Conservation (phyloP, 2,113 vertebrate species). For the Ascaphus truei region DNA sequence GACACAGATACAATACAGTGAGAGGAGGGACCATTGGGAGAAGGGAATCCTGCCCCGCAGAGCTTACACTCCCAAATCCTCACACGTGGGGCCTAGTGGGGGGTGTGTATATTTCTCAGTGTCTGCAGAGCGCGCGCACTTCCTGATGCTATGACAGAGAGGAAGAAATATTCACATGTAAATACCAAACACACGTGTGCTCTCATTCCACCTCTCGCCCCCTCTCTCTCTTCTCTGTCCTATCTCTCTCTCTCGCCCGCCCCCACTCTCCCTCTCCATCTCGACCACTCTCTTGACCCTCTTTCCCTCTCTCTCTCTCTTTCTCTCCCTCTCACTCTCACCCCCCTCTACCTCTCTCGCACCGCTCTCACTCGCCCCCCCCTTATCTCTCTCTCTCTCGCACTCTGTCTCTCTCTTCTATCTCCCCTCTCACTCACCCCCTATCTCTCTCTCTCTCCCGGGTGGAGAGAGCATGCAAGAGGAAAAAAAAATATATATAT, state of each 20-base stretch:
- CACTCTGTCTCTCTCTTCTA: background rate
- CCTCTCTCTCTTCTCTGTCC: background rate
- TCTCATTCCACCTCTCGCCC: background rate
- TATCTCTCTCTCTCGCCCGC: background rate
- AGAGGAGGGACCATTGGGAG: no score
- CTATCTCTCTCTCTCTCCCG: no score
- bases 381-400: background rate
- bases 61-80: no score
- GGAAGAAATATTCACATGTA: slow-evolving; percentile 2
- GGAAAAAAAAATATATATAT: no score
- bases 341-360: background rate
- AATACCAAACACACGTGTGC: background rate
- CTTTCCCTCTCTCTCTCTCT: background rate
- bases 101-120: no score
- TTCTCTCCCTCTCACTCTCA: background rate
- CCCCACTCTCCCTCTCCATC: background rate
- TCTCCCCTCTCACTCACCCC: background rate
- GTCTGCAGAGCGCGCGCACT: no score
- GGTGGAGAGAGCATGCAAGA: no score
- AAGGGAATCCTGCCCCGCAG: no score
- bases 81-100: no score
- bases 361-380: background rate
- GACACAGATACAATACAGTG: no score
- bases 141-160: slow-evolving; percentile 7
- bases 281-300: no score